These are phyloP conservation scores for Paramormyrops hopkinsi DNA, from an alignment of 2,797 vertebrate species.

Conservation along the genomic window DNA sequence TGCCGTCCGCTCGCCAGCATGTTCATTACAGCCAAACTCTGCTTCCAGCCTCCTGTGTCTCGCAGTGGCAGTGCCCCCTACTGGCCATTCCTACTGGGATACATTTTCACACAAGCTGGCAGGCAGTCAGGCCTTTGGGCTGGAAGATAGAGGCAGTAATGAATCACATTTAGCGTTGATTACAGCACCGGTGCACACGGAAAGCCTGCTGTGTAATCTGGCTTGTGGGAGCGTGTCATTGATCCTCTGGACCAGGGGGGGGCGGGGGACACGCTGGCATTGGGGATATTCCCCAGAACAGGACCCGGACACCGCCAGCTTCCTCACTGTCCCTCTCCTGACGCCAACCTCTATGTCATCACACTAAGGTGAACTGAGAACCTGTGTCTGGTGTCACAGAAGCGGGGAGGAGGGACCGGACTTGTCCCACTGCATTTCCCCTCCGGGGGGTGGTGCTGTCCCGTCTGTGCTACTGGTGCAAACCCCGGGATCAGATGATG, in stretches of 20 bases:
- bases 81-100: background rate
- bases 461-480: background rate
- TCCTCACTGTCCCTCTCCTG: background rate
- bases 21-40: background rate
- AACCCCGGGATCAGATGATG: background rate
- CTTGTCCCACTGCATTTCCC: background rate
- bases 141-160: background rate
- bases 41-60: background rate
- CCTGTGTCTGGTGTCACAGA: background rate
- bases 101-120: background rate
- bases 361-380: background rate
- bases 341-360: background rate
- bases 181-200: background rate
- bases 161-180: slow-evolving; percentile 15
- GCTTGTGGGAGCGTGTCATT: background rate
- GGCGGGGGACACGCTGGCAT: background rate
- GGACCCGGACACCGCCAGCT: background rate
- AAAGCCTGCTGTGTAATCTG: background rate
- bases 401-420: background rate
- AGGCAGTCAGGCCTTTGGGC: background rate
- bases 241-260: background rate
- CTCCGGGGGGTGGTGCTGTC: background rate
- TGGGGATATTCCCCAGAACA: background rate
- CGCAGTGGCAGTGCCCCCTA: background rate
- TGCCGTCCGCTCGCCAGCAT: background rate